Evolutionary conservation across 2,797 vertebrate species (phyloP).

Genomic region (Sphenopsis melanotis): DNA sequence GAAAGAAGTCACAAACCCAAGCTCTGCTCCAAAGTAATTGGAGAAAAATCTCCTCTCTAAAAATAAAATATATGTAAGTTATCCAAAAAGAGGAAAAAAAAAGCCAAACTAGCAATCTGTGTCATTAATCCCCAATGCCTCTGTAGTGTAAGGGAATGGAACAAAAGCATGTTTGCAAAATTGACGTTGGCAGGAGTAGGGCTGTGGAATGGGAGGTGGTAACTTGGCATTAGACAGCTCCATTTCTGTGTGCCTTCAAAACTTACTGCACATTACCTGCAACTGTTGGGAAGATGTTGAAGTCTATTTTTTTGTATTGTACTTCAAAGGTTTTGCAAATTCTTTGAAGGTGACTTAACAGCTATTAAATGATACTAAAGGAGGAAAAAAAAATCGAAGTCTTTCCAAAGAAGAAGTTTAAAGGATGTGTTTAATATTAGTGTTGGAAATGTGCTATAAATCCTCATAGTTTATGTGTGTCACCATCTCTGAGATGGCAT

Average conservation of each 20-base stretch:
- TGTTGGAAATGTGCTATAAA: constrained; percentile 6
- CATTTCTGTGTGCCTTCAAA: not conserved
- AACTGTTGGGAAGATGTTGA: not conserved
- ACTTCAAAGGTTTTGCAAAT: constrained; percentile 56
- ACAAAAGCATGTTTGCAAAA: not conserved
- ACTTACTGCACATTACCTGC: not conserved
- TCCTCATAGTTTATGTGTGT: not conserved
- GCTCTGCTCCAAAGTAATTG: not conserved
- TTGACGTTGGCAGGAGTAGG: not conserved
- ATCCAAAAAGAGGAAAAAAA: not conserved
- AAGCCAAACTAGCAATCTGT: not conserved
- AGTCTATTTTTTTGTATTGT: constrained; percentile 1
- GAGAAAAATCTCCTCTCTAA: not conserved
- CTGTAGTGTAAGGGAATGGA: not conserved
- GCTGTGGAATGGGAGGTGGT: not conserved
- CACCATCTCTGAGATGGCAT: not conserved
- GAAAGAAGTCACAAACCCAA: not conserved
- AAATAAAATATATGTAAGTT: not conserved
- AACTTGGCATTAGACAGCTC: not conserved
- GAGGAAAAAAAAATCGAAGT: not conserved
- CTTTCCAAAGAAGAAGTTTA: constrained; percentile 19
- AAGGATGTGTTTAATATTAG: constrained; percentile 58
- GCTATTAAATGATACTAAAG: constrained; percentile 19
- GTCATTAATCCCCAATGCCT: not conserved
- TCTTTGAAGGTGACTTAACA: constrained; percentile 59